Evolutionary conservation across 2,888 invertebrate genomes (phyloP), one percentile per base, ranked within the genome.

Genomic region (Neuroscelio doddi): DNA sequence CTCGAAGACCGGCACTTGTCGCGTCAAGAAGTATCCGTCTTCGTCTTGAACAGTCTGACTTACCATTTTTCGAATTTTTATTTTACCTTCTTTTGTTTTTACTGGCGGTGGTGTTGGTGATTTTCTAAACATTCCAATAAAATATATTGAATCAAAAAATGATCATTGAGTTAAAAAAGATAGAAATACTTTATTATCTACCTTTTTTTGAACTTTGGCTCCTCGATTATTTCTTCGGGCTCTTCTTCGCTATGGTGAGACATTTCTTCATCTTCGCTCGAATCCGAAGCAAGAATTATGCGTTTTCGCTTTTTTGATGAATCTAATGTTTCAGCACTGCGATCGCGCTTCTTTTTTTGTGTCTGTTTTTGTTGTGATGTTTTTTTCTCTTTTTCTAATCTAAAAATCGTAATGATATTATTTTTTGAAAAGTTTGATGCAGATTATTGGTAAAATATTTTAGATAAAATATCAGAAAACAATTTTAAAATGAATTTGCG

Each of bases 11-110:
- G 80, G 77, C 9, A 78, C 79, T 55, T 84, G 84, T 51, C 79
- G 82, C 2, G 85, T 85, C 9, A 82, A 77, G 29, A 81, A 52
- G 57, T 68, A 85, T n/a, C 85, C 85, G 51, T 85, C 83, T 26
- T 84, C 84, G 58, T 85, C 83, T 21, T 70, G 66, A 36, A 73
- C 80, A 2, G 78, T 79, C 66, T 77, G 78, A 50, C 81, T 83
- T 1, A 81, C 69, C 8, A 72, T 56, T 71, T 82, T 84, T 7
- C 82, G 68, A 10, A 81, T 72, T 65, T 81, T 83, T 3, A 79
- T 75, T 64, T 80, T 84, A 0, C 79, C 79, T 42, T 69, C 69
- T 53, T 73, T 68, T 4, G 51, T 27, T 52, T 68, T 71, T n/a
- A 70, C 52, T 49, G 62, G 61, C n/a, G 80, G 76, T 1, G 81